Percentiles rank a stretch among this genome's conserved stretches.
phyloP scores from a whole-genome alignment of 2,797 vertebrate species.

The Parotocinclus haroldoi region DNA sequence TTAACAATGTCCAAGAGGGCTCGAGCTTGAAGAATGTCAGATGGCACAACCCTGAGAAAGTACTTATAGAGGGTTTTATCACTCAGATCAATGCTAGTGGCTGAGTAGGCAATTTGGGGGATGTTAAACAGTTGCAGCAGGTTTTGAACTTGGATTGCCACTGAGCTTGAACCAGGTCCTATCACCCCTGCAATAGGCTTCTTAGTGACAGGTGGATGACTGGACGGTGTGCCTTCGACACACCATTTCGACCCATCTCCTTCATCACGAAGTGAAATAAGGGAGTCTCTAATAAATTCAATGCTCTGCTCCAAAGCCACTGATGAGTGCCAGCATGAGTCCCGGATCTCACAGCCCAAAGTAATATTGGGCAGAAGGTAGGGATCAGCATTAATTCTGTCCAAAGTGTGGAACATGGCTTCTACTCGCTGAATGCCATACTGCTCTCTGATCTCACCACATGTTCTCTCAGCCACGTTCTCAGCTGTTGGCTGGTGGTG shows the following conservation, averaged over 20 bases:
- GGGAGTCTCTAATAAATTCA: constrained; percentile 95
- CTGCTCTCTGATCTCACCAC: constrained; percentile 92
- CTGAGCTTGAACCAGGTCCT: constrained; percentile 95
- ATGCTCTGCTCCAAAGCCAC: constrained; percentile 98
- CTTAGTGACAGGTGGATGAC: constrained; percentile 77
- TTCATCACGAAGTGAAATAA: constrained; percentile 94
- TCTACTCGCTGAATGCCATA: constrained; percentile 97
- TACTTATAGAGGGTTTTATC: constrained; percentile 98
- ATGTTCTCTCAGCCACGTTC: constrained; percentile 93
- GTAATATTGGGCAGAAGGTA: constrained; percentile 93
- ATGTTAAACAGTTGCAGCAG: constrained; percentile 96
- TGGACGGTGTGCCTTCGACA: constrained; percentile 77
- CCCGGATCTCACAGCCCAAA: constrained; percentile 94
- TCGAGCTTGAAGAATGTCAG: constrained; percentile 91
- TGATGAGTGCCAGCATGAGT: constrained; percentile 97
- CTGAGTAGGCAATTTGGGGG: constrained; percentile 97
- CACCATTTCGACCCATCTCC: constrained; percentile 85
- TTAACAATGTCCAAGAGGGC: constrained; percentile 98
- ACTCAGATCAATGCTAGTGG: constrained; percentile 96
- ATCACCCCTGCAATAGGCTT: constrained; percentile 97
- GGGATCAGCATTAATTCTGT: constrained; percentile 90
- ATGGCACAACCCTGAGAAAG: constrained; percentile 95
- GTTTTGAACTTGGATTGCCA: constrained; percentile 98
- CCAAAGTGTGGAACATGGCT: constrained; percentile 96
- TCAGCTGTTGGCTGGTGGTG: constrained; percentile 94